Evolutionary conservation across 2,797 vertebrate species (phyloP).

Genomic region (Tapirus indicus): DNA sequence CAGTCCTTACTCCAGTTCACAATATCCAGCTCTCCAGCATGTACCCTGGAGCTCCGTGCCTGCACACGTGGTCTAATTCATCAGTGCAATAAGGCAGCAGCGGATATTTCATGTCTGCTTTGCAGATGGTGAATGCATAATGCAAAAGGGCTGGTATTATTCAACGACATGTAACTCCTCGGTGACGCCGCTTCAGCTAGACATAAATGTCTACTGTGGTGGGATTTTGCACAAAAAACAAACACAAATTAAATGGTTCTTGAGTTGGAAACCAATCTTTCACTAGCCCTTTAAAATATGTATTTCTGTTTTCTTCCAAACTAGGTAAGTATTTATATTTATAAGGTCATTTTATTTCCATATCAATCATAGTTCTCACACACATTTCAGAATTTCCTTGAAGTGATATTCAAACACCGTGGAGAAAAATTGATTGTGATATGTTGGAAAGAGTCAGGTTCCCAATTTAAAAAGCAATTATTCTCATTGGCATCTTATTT

Average conservation of each 20-base stretch:
- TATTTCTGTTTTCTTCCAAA: background rate
- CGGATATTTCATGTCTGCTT: background rate
- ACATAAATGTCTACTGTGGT: background rate
- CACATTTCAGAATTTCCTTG: slow-evolving; percentile 1
- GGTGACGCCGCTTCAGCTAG: background rate
- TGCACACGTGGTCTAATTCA: background rate
- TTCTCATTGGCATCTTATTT: slow-evolving; percentile 47
- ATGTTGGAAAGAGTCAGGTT: slow-evolving; percentile 44
- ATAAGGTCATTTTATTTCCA: slow-evolving; percentile 36
- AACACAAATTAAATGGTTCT: background rate
- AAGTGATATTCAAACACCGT: background rate
- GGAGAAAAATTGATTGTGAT: slow-evolving; percentile 27
- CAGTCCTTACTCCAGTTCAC: background rate
- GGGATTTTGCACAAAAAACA: background rate
- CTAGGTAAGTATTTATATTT: background rate
- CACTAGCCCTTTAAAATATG: background rate
- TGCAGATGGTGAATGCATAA: background rate
- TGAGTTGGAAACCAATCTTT: background rate
- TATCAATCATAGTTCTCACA: background rate
- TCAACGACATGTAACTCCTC: background rate
- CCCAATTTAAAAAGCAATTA: slow-evolving; percentile 68
- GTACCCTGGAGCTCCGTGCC: background rate
- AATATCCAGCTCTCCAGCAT: background rate
- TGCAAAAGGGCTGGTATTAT: background rate
- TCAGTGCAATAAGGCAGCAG: background rate